Percentiles rank a stretch among this genome's conserved stretches.
Conservation (phyloP, 2,888 invertebrate genomes). For the Diploptera punctata region DNA sequence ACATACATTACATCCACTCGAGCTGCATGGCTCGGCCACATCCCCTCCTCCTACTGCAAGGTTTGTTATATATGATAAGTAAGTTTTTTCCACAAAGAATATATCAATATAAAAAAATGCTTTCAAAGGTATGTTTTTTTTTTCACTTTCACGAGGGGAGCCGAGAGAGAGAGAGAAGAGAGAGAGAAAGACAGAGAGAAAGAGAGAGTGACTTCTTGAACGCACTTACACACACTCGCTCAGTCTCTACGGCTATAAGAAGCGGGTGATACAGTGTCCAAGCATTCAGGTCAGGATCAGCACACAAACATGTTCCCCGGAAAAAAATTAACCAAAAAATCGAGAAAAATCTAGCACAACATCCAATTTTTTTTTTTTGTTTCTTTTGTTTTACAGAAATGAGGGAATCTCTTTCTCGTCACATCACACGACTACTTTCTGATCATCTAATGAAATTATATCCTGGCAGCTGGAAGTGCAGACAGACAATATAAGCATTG, state of each 20-base stretch:
- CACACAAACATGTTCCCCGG: background rate
- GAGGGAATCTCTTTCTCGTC: slow-evolving; percentile 2
- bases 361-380: slow-evolving; percentile 9
- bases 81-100: slow-evolving; percentile 26
- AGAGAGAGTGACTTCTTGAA: too few relatives aligned
- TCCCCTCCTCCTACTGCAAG: background rate
- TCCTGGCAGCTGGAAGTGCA: slow-evolving; percentile 4
- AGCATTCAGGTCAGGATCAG: background rate
- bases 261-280: slow-evolving; percentile 8
- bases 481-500: slow-evolving; percentile 20
- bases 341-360: slow-evolving; percentile 11
- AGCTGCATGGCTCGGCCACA: slow-evolving; percentile 1
- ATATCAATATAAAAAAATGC: slow-evolving; percentile 31
- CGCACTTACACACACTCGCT: too few relatives aligned
- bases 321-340: background rate
- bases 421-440: slow-evolving; percentile 21
- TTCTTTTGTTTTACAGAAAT: background rate
- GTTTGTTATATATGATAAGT: slow-evolving; percentile 13
- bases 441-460: too few relatives aligned
- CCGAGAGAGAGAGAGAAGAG: background rate
- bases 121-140: background rate
- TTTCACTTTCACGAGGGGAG: background rate
- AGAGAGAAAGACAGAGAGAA: background rate
- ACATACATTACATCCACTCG: background rate
- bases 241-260: background rate